Evolutionary conservation across 2,888 invertebrate species (phyloP), one percentile per base, ranked within the genome.

Genomic region (Drosophila helvetica): DNA sequence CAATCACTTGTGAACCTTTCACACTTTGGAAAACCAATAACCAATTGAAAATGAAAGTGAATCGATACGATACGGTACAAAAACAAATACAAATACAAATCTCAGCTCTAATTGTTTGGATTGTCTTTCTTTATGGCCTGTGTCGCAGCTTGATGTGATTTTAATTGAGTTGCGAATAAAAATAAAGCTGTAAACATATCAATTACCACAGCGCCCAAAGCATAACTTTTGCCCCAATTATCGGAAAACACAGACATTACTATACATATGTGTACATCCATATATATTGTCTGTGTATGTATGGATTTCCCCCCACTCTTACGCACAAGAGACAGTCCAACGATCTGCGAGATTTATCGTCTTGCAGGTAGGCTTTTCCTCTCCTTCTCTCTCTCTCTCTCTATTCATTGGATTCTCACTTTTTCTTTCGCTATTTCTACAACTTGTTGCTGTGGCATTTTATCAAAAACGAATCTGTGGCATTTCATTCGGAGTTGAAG

Each of bases 121-220:
- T 15, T 68, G 54, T 69, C 47, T 69, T 46, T 53, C 42, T 68
- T 53, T 68, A 60, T 50, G 60, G 69, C 54, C 43, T 68, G 18
- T 62, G 38, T 38, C 38, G 38, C 74, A 79, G 81, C 86, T 38
- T 77, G 86, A 77, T 65, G 65, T 75, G 75, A 63, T 74, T 79
- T 79, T 81, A 81, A 81, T 81, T 85, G 81, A 79, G 82, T 85
- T 67, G 53, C 58, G 59, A 61, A 51, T 60, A 55, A 77, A 80
- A 82, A 81, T 81, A 75, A 67, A 85, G 81, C 83, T 85, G 81
- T 81, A 85, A 81, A 85, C 86, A 85, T 81, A 81, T 81, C 81
- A 82, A 81, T 81, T 81, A 85, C 85, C 81, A 15, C 62, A 45
- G 22, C 45, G 68, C 57, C 71, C 73, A 75, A 66, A 73, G 79